These are phyloP conservation scores for Apodemus speciosus DNA, from an alignment of 2,113 vertebrate genomes.

Conservation along the genomic window DNA sequence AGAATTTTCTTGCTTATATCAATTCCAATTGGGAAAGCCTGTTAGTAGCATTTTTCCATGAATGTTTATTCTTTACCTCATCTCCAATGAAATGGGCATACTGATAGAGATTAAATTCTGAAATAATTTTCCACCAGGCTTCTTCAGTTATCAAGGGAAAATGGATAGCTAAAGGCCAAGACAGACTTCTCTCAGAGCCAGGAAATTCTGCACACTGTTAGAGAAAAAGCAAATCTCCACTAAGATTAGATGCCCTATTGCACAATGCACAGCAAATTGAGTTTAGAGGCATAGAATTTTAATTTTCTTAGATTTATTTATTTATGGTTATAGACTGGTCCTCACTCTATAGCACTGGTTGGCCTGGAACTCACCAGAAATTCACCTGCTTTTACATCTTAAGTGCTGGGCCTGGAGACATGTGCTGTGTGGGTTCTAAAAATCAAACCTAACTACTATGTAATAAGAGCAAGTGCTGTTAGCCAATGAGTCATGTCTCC, in stretches of 20 bases:
- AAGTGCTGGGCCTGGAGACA: not conserved
- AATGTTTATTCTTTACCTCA: not conserved
- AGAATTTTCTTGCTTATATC: not conserved
- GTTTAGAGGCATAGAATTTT: not conserved
- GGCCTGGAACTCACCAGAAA: not conserved
- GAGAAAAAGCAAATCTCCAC: not conserved
- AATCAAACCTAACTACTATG: not conserved
- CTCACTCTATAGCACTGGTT: not conserved
- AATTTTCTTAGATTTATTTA: not conserved
- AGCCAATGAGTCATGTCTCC: not conserved
- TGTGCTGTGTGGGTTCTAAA: not conserved
- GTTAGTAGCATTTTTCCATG: not conserved
- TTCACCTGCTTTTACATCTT: not conserved
- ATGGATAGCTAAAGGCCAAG: not conserved
- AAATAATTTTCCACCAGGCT: not conserved
- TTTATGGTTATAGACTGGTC: no score
- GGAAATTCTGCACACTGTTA: not conserved
- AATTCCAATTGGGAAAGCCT: not conserved
- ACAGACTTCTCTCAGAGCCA: not conserved
- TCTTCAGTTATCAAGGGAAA: not conserved
- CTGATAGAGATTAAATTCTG: not conserved
- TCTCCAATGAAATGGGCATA: not conserved
- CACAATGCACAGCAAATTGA: not conserved
- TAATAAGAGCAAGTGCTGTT: not conserved
- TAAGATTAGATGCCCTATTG: not conserved